phyloP scores from a whole-genome alignment of 2,797 vertebrate species.

The Eospalax fontanierii region DNA sequence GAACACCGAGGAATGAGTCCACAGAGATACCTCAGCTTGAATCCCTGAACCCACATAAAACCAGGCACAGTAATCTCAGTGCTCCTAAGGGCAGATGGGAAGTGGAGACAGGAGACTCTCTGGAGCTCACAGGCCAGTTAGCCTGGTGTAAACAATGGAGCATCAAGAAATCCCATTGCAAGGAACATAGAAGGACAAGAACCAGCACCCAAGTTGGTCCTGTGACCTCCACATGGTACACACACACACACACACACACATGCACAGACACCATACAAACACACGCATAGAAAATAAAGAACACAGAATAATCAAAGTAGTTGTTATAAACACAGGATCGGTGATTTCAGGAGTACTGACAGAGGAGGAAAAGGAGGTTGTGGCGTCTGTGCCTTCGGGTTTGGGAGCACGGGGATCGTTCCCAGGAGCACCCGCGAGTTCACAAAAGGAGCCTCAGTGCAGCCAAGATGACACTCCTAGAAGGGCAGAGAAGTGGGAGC shows the following conservation, averaged over 20 bases:
- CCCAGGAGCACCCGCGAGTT: not conserved
- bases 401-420: not conserved
- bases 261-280: no score
- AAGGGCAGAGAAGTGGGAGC: not conserved
- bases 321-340: not conserved
- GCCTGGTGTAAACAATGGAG: not conserved
- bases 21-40: not conserved
- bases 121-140: not conserved
- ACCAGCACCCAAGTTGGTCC: not conserved
- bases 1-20: not conserved
- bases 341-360: no score
- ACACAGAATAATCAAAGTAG: no score
- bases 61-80: not conserved
- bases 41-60: not conserved
- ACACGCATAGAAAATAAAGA: not conserved
- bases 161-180: not conserved
- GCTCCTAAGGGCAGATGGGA: not conserved
- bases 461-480: not conserved
- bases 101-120: not conserved
- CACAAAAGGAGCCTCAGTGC: not conserved
- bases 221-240: not conserved
- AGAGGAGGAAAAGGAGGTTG: not conserved
- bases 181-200: not conserved
- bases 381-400: not conserved
- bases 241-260: no score